These are phyloP conservation scores for Monoplex corrugatus DNA, from an alignment of 2,888 invertebrate genomes.

Conservation along the genomic window DNA sequence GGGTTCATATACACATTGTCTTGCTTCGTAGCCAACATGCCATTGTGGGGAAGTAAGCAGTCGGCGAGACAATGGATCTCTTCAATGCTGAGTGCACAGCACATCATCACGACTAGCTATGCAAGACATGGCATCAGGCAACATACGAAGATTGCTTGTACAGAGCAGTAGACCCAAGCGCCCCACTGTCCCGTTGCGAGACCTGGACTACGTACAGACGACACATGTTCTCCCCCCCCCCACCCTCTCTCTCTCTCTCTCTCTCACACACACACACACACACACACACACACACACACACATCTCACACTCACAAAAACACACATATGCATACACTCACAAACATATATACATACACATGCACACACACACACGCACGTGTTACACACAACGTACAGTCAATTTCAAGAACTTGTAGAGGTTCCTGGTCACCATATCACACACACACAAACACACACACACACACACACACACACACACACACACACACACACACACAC, in stretches of 20 bases:
- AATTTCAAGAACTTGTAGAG: slow-evolving; percentile 52
- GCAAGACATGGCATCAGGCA: background rate
- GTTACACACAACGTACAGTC: slow-evolving; percentile 47
- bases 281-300: no score
- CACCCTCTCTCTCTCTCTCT: background rate
- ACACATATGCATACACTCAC: no score
- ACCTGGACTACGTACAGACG: background rate
- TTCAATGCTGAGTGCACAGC: no score
- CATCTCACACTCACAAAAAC: no score
- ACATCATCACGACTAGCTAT: no score
- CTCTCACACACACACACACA: no score
- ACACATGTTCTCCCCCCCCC: background rate
- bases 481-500: background rate
- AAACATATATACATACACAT: no score
- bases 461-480: background rate
- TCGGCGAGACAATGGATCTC: no score
- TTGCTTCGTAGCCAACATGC: no score
- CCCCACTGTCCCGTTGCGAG: background rate
- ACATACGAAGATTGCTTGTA: background rate
- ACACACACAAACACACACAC: background rate
- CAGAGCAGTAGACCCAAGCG: background rate
- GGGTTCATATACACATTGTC: no score
- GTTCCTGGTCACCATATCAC: slow-evolving; percentile 40
- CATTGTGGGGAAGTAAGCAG: no score
- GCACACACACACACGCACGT: background rate